Evolutionary conservation across 1,140 invertebrate species (phyloP), one percentile per base, ranked within the genome.

Genomic region (Drosophila ogumai): DNA sequence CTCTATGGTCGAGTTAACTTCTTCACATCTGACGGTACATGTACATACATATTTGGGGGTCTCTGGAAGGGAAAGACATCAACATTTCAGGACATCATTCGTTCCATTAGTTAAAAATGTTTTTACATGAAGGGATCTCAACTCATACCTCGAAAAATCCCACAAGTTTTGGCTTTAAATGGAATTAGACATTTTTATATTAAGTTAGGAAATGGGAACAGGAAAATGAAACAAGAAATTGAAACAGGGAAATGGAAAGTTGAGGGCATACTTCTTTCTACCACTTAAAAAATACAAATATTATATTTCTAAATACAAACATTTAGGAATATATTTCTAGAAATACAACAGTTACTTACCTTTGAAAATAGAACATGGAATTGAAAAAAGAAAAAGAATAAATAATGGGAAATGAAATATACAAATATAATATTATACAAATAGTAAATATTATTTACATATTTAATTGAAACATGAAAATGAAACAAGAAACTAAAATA

Each of bases 1-100:
- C 46, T 15, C 49, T 31, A n/a, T 74, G 32, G 34, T 74, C 59
- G 38, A 64, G 71, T 74, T 46, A 59, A 32, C 46, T 73, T 46
- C 36, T 55, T 28, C 52, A 61, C 61, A 73, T 54, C 59, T 32
- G 32, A 46, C 22, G 17, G n/a, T 28, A 34, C n/a, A 55, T 36
- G 12, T 36, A 38, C 28, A 46, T 36, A 22, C 10, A 46, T 25
- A 41, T 44, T 43, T 46, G 7, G 12, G 38, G 38, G 25, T 32
- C 17, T 12, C 6, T 41, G 5, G 6, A 41, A 31, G 32, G 28
- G 22, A 25, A 19, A 32, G 38, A 44, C 63, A 55, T 55, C 52
- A 55, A 34, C 52, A 38, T 44, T 61, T 17, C 32, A 38, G 34
- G 19, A 55, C 34, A 55, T 55, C 34, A 38, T 55, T 19, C 52